Evolutionary conservation across 2,888 invertebrate genomes (phyloP), one percentile per base, ranked within the genome.

Genomic region (Griposia aprilina): DNA sequence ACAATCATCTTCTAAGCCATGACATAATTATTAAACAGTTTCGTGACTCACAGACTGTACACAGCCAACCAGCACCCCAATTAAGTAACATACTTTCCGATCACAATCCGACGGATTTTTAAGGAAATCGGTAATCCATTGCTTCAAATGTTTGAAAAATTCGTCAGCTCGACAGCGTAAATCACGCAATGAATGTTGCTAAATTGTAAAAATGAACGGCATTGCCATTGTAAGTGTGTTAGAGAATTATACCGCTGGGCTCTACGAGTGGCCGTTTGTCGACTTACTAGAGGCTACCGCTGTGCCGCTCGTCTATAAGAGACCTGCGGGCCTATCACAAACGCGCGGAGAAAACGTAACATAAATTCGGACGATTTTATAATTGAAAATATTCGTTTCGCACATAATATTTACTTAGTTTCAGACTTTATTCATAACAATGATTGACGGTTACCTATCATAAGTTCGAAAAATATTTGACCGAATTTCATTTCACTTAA

Each of bases 11-110:
- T 26, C 36, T 79, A 81, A 50, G 45, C 30, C 30, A 45, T 66
- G 20, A 81, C 23, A 80, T 72, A 50, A 79, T 79, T 79, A 57
- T 69, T 15, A 8, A 59, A 80, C 11, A 81, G 60, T 78, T 68
- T 55, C 68, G 45, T 78, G 52, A 78, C 13, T 11, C 7, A 45
- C 50, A 45, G 11, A 45, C 41, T 15, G 8, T 5, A 11, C 10
- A 15, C 11, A 30, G 30, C 2, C 57, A 62, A 20, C 11, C 20
- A 62, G 20, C 30, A 30, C 62, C 30, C 23, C 23, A 55, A 23
- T 55, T 55, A 5, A 10, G 30, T 62, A 62, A 62, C 30, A 20
- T 13, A 17, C 60, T 30, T 62, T 30, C 10, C 10, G 0, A 20
- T 52, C 55, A 10, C 55, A 23, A 55, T 23, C 23, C 23, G 5